Percentiles rank a stretch among this genome's conserved stretches.
These are phyloP conservation scores for Myocastor coypus DNA, from an alignment of 2,113 vertebrate species.

Conservation along the genomic window DNA sequence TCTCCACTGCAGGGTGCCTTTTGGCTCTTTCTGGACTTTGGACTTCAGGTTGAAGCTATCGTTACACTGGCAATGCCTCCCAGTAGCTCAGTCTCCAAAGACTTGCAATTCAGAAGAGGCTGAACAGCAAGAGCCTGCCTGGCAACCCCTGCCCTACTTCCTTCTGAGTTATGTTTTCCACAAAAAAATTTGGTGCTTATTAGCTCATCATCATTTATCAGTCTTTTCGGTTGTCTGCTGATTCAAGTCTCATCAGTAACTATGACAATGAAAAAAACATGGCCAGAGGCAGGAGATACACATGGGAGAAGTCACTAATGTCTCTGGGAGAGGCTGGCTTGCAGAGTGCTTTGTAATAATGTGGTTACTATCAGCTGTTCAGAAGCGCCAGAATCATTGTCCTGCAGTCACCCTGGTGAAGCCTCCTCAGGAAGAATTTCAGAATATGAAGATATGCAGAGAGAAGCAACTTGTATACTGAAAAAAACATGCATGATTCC, in stretches of 20 bases:
- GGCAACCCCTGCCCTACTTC: neutral
- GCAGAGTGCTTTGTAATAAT: slow-evolving; percentile 61
- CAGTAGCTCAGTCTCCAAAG: slow-evolving; percentile 40
- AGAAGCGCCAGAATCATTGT: neutral
- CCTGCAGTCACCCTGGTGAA: neutral
- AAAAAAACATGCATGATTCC: neutral
- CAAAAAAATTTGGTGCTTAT: slow-evolving; percentile 15
- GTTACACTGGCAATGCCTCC: slow-evolving; percentile 68
- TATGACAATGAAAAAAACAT: neutral
- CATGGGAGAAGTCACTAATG: neutral
- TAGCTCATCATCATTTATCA: neutral
- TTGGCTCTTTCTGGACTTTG: neutral
- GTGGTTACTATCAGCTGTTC: neutral
- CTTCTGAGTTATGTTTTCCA: neutral
- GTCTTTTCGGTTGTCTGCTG: neutral
- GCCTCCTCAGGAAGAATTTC: slow-evolving; percentile 3
- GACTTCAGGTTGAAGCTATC: neutral
- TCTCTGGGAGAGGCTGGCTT: slow-evolving; percentile 22
- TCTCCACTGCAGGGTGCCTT: neutral
- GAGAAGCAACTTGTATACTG: neutral
- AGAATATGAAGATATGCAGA: neutral
- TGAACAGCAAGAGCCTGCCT: neutral
- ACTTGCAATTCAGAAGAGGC: neutral
- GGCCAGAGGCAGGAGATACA: neutral
- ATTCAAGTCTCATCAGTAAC: slow-evolving; percentile 11